Evolutionary conservation across 2,888 invertebrate genomes (phyloP).

Genomic region (Diarsia brunnea): DNA sequence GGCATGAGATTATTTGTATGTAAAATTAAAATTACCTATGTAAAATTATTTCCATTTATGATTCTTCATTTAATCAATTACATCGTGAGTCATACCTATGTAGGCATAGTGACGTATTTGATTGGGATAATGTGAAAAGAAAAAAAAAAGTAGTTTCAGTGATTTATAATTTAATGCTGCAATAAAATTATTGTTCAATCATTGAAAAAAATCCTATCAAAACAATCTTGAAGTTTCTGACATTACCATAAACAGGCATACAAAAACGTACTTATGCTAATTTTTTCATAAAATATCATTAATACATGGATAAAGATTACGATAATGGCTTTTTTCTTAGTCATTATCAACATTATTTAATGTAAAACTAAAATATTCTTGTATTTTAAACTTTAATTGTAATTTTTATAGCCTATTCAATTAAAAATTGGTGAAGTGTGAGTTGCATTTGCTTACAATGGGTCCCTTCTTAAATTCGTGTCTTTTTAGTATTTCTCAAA

Average conservation of each 20-base stretch:
- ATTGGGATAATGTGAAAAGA: too few relatives aligned
- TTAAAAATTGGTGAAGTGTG: conserved; percentile 4
- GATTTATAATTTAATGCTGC: too few relatives aligned
- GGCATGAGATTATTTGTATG: too few relatives aligned
- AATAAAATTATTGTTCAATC: not conserved
- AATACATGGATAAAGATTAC: not conserved
- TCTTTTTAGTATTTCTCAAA: not conserved
- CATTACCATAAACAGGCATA: not conserved
- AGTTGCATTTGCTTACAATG: not conserved
- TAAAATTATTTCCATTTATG: too few relatives aligned
- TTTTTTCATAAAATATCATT: not conserved
- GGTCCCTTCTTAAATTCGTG: not conserved
- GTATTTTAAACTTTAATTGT: not conserved
- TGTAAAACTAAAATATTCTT: not conserved
- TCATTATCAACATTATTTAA: not conserved
- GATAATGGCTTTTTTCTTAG: not conserved
- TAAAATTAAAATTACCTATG: too few relatives aligned
- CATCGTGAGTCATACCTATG: too few relatives aligned
- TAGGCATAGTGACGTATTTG: too few relatives aligned
- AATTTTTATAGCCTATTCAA: not conserved
- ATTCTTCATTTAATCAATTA: too few relatives aligned
- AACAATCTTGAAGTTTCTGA: not conserved
- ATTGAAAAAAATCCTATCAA: not conserved
- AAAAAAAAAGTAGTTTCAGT: too few relatives aligned
- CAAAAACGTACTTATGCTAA: not conserved